Base-by-base conservation (phyloP, 2,797 vertebrate species). In the Gephyroberyx darwinii region DNA sequence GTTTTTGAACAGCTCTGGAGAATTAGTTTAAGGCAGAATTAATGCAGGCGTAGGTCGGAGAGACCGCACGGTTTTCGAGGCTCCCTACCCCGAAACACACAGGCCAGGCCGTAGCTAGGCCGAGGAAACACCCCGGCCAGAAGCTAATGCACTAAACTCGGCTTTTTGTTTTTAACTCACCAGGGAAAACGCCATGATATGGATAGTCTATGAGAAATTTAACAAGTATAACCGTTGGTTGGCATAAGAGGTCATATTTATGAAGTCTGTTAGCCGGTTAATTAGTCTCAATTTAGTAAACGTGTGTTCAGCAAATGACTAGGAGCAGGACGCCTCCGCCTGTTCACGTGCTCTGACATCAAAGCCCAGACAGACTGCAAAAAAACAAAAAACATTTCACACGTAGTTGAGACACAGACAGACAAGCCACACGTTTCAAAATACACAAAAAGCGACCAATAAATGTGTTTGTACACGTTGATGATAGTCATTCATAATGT, bases 121-220 rank as follows among this genome's bases (percentile, higher is more conserved):
- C 33, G 8, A 35, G 33, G 33, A 35, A 6, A 35, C 5, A 35
- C 33, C 33, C 6, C 33, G 33, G 33, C 1, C 33, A 35, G 8
- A 35, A 35, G 33, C 6, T 35, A 35, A 35, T 35, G 6, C 33
- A 35, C 33, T 35, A 1, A 7, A 35, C 33, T 35, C 6, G 1
- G 22, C 1, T 12, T 56, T 31, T 50, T 31, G 50, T 43, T 59
- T 30, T 56, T 1, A 13, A 93, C 94, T 94, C 86, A 95, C 94
- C 94, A 94, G 69, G 73, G 94, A 94, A 92, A 94, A 95, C 54
- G 94, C 94, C 94, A 95, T 95, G 71, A 57, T 79, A 75, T 45
- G 77, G 47, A 57, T 60, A 83, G 65, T 26, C 66, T 88, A 65
- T 45, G 60, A 75, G 71, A 86, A 82, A 77, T 30, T 81, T 65